Percentiles rank a stretch among this genome's conserved stretches.
Conservation (phyloP, 2,113 vertebrate genomes). For the Psettodes erumei region DNA sequence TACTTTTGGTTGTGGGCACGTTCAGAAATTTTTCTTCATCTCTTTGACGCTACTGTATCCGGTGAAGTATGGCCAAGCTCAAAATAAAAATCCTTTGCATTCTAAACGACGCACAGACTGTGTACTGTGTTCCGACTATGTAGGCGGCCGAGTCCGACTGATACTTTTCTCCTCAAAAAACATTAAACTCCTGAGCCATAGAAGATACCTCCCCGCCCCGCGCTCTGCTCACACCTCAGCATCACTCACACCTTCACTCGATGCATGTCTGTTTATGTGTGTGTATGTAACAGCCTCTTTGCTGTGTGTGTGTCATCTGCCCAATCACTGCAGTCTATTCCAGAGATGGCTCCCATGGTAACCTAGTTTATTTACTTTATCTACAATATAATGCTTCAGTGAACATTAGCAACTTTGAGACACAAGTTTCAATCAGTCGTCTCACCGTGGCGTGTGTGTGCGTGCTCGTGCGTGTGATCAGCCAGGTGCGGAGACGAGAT, state of each 20-base stretch:
- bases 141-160: constrained; percentile 60
- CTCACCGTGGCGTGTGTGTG: constrained; percentile 77
- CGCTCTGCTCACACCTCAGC: constrained; percentile 58
- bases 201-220: constrained; percentile 61
- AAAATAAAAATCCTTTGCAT: constrained; percentile 13
- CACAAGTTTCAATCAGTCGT: constrained; percentile 91
- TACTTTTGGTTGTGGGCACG: constrained; percentile 1
- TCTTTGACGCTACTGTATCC: constrained; percentile 11
- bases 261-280: constrained; percentile 26
- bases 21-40: constrained; percentile 34
- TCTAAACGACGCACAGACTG: neutral
- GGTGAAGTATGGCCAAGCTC: constrained; percentile 1
- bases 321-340: constrained; percentile 91
- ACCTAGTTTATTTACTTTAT: constrained; percentile 98
- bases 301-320: constrained; percentile 68
- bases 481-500: constrained; percentile 75
- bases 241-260: constrained; percentile 59
- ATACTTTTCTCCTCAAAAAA: constrained; percentile 80
- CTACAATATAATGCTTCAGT: constrained; percentile 97
- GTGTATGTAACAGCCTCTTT: constrained; percentile 3
- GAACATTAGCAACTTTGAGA: constrained; percentile 93
- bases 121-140: neutral
- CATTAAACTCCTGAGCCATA: constrained; percentile 79
- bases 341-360: constrained; percentile 89
- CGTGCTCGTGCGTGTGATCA: constrained; percentile 60